Base-by-base conservation (phyloP, 2,888 invertebrate species). In the Rapana venosa region DNA sequence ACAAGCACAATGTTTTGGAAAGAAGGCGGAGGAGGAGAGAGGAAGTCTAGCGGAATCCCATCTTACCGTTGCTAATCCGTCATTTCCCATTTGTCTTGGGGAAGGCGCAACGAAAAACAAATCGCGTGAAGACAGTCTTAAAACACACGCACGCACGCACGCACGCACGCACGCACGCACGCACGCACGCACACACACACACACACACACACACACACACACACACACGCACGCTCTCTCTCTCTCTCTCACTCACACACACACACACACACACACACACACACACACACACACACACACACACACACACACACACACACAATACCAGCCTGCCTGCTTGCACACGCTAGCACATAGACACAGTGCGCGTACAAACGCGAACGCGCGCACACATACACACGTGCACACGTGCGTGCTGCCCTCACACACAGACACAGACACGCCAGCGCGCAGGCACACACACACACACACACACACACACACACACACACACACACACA, bases 191-290 rank as follows among this genome's bases (percentile, higher is more conserved):
- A n/a, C 70, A 5, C 70, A 70, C 70, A n/a, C n/a, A n/a, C n/a
- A n/a, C n/a, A n/a, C n/a, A n/a, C n/a, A n/a, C n/a, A n/a, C n/a
- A n/a, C n/a, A n/a, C n/a, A n/a, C n/a, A n/a, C n/a, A n/a, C n/a
- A n/a, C n/a, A n/a, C n/a, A n/a, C n/a, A n/a, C 13, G 11, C 32
- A 13, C 32, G 26, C 32, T 30, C 32, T 30, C 81, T 30, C 32
- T 30, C 81, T 30, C 32, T 30, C 81, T 30, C 26, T 30, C 81
- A 81, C 26, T 30, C 81, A 81, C 32, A 81, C 81, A 81, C 26
- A 81, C 81, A 81, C 26, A 81, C 81, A 81, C 26, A 81, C 81
- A 81, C 26, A 32, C 84, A 84, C 35, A 32, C 84, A 84, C 35
- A 84, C 84, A 84, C 35, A 6, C 81, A 81, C 26, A 81, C 26